Conservation (phyloP, 2,113 vertebrate species). For the Bubo scandiacus region DNA sequence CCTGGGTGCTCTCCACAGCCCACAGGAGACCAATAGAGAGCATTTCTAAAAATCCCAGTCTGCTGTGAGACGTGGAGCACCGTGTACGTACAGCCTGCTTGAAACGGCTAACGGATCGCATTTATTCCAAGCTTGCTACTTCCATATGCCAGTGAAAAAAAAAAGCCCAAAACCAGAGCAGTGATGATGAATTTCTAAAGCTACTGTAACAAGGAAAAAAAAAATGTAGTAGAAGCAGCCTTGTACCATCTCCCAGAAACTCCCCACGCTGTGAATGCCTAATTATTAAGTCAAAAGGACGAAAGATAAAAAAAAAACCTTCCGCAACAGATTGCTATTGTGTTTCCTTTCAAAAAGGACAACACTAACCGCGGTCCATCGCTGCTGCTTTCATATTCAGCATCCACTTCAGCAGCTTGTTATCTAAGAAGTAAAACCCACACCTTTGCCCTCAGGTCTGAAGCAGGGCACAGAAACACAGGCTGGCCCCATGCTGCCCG, state of each 20-base stretch:
- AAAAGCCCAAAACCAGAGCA: neutral
- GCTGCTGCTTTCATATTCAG: neutral
- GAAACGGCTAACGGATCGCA: neutral
- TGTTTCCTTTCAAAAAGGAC: neutral
- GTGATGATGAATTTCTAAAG: neutral
- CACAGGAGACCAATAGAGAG: neutral
- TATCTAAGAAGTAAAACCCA: neutral
- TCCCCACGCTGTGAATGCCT: neutral
- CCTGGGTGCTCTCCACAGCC: neutral
- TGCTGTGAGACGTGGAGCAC: neutral
- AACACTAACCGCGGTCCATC: neutral
- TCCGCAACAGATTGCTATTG: neutral
- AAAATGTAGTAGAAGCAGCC: neutral
- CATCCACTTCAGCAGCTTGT: neutral
- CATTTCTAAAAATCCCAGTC: neutral
- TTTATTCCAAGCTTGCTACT: neutral
- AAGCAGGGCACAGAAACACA: neutral
- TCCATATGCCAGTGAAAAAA: neutral
- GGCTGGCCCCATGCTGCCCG: neutral
- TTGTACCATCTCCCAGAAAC: neutral
- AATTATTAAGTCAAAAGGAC: constrained; percentile 9
- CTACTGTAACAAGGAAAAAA: neutral
- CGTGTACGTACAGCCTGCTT: neutral
- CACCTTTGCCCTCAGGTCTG: neutral
- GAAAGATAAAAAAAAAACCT: neutral